Base-by-base conservation (phyloP, 2,888 invertebrate species). In the Amiota communis region DNA sequence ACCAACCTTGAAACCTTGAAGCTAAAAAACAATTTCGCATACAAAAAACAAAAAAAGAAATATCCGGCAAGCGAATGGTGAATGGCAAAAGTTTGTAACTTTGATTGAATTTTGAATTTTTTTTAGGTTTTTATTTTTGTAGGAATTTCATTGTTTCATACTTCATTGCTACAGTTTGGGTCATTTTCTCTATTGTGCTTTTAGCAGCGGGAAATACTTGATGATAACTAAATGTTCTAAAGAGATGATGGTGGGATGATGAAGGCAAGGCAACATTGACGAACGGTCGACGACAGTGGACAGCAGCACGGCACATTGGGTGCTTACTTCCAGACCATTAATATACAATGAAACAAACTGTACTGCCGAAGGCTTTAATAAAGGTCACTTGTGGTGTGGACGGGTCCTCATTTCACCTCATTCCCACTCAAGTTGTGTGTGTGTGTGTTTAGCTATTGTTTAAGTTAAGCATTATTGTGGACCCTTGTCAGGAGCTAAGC, bases 91-190 rank as follows among this genome's bases (percentile, higher is more conserved):
- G 20, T 68, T 68, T 51, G 12, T 8, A 53, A 68, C 53, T 65
- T 68, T 68, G 67, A 68, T 68, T 68, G 67, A 68, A 68, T 68
- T 68, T 63, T 53, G 51, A 20, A 68, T 68, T 23, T 68, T 53
- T 68, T 51, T 59, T n/a, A n/a, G n/a, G n/a, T n/a, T n/a, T n/a
- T 13, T 15, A 11, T 53, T 53, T 53, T 6, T 15, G 53, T 15
- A n/a, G 8, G n/a, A 15, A 53, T 53, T 53, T 53, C 53, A 13
- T 13, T 8, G 13, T 13, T 13, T 15, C n/a, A 15, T 53, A 13
- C 53, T 53, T 15, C 53, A n/a, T 13, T 1, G n/a, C 53, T 13
- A 1, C 53, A 13, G n/a, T 53, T 53, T 36, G 36, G 36, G 36
- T 36, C 36, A 36, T 15, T 53, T 53, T 15, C 13, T 1, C n/a